A percentile compares a stretch with the other conserved stretches of the same genome.
Evolutionary conservation across 2,797 vertebrate species (phyloP).

Genomic region (Alfaro cultratus): DNA sequence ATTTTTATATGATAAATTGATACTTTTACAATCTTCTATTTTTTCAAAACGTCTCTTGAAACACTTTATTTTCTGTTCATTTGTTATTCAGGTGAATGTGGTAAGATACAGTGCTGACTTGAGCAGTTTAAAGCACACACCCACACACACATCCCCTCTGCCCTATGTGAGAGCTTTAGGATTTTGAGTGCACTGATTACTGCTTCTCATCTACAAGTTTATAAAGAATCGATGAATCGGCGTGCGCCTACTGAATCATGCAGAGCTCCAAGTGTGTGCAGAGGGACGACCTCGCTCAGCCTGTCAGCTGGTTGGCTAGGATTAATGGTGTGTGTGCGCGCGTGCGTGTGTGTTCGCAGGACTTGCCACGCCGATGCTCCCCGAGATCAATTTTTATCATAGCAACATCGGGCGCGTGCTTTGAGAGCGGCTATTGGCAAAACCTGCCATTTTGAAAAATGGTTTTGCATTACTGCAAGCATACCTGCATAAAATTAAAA

Average conservation of each 20-base stretch:
- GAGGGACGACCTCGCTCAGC: constrained; percentile 24
- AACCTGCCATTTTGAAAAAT: constrained; percentile 47
- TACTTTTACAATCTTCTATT: neutral
- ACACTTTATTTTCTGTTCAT: neutral
- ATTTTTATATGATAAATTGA: neutral
- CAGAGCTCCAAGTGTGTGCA: constrained; percentile 42
- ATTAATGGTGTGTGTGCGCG: constrained; percentile 52
- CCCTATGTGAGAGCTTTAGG: constrained; percentile 20
- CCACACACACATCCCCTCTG: constrained; percentile 6
- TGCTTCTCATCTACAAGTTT: constrained; percentile 69
- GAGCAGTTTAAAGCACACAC: neutral
- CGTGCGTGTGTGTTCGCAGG: constrained; percentile 33
- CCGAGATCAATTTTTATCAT: constrained; percentile 67
- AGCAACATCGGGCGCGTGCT: constrained; percentile 19
- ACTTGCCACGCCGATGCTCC: constrained; percentile 52
- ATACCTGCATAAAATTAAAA: constrained; percentile 5
- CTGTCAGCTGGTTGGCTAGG: constrained; percentile 64
- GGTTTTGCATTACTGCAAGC: constrained; percentile 23
- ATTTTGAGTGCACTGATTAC: constrained; percentile 43
- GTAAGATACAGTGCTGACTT: constrained; percentile 19
- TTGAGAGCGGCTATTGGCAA: constrained; percentile 16
- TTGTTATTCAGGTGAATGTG: neutral
- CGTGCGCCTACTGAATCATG: constrained; percentile 58
- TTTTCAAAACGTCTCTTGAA: neutral
- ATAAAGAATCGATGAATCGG: constrained; percentile 68